Percentiles rank a stretch among this genome's conserved stretches.
Evolutionary conservation across 2,797 vertebrate species (phyloP).

Genomic region (Jordanella pulchra): DNA sequence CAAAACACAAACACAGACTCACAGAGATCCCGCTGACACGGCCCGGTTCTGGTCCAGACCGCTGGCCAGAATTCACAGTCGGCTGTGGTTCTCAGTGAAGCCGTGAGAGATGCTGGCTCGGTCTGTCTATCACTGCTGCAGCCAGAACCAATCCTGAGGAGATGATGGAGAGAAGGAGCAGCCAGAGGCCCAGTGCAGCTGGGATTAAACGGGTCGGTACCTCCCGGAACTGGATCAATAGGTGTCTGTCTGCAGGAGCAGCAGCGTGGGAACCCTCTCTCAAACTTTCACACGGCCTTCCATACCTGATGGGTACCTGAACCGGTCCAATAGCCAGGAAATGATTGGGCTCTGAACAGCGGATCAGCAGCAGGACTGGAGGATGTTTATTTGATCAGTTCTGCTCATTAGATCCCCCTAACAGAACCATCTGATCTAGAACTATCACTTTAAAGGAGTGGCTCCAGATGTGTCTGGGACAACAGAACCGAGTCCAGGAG

Average conservation of each 20-base stretch:
- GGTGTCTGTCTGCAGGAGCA: background rate
- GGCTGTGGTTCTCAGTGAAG: background rate
- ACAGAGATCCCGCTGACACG: background rate
- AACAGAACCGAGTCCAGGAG: too few relatives aligned
- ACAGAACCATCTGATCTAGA: too few relatives aligned
- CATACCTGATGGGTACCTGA: too few relatives aligned
- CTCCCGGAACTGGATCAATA: background rate
- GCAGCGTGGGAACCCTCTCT: background rate
- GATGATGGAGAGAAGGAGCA: background rate
- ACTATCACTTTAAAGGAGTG: too few relatives aligned
- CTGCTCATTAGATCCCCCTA: too few relatives aligned
- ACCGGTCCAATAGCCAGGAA: too few relatives aligned
- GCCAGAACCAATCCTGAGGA: background rate
- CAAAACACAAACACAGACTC: slow-evolving; percentile 18
- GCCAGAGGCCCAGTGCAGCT: too few relatives aligned
- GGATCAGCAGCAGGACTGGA: too few relatives aligned
- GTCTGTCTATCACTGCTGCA: background rate
- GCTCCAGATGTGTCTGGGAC: too few relatives aligned
- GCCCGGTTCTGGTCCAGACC: background rate
- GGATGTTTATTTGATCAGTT: too few relatives aligned
- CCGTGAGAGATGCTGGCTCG: background rate
- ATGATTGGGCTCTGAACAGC: too few relatives aligned
- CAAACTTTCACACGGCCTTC: background rate
- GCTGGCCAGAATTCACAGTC: background rate
- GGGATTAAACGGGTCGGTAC: background rate